These are phyloP conservation scores for Selenia dentaria DNA, from an alignment of 2,888 invertebrate species.

Conservation along the genomic window DNA sequence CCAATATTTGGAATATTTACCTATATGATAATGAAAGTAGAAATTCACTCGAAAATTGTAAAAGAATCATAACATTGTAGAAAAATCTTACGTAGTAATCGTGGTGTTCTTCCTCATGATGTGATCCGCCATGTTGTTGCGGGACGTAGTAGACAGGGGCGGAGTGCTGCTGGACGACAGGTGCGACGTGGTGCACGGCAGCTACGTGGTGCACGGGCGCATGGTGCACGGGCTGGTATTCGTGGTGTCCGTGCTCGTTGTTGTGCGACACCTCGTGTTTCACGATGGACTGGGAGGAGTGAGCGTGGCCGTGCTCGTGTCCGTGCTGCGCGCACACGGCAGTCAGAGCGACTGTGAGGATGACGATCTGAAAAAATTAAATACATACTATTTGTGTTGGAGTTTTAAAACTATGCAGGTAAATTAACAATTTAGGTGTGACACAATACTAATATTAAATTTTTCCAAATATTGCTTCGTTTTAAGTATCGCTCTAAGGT, in stretches of 20 bases:
- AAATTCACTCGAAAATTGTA: too few species aligned
- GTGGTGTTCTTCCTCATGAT: slow-evolving; percentile 47
- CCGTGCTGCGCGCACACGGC: slow-evolving; percentile 47
- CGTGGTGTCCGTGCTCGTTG: slow-evolving; percentile 17
- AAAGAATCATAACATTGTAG: too few species aligned
- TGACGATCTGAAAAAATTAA: slow-evolving; percentile 29
- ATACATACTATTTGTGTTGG: too few species aligned
- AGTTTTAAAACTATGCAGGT: too few species aligned
- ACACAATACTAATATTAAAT: too few species aligned
- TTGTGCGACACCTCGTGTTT: slow-evolving; percentile 40
- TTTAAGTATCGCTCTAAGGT: too few species aligned
- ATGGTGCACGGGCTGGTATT: slow-evolving; percentile 23
- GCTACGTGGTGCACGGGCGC: slow-evolving; percentile 25
- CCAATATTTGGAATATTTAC: too few species aligned
- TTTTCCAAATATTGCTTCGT: too few species aligned
- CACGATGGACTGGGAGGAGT: slow-evolving; percentile 47
- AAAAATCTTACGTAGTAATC: slow-evolving; percentile 53
- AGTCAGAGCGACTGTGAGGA: slow-evolving; percentile 37
- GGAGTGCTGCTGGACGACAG: slow-evolving; percentile 17
- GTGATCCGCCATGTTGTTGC: slow-evolving; percentile 16
- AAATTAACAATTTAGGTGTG: too few species aligned
- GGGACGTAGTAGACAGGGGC: slow-evolving; percentile 28
- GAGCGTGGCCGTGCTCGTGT: slow-evolving; percentile 43
- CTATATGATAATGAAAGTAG: too few species aligned
- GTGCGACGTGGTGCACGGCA: slow-evolving; percentile 21